Conservation (phyloP, 2,113 vertebrate species). For the Hypanus sabinus region DNA sequence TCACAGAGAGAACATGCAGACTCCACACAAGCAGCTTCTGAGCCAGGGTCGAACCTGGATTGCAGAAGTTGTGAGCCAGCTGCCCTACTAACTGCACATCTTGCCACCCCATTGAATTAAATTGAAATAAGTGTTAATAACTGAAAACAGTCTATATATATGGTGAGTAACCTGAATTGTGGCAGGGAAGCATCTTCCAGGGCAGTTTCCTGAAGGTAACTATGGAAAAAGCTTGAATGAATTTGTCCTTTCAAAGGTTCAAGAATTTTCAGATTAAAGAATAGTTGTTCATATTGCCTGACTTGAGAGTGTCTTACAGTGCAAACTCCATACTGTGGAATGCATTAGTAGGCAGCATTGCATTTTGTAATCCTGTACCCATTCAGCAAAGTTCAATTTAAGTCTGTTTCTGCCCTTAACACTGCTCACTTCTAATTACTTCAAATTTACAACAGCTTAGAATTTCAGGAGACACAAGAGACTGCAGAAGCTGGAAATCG, state of each 20-base stretch:
- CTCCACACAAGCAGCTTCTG: too few relatives aligned
- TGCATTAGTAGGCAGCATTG: too few relatives aligned
- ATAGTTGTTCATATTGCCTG: background rate
- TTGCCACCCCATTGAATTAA: too few relatives aligned
- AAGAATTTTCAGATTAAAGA: background rate
- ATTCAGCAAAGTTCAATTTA: background rate
- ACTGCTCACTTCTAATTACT: background rate
- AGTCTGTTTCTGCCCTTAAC: background rate
- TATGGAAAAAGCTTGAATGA: background rate
- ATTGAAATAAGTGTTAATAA: background rate
- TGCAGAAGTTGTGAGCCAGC: too few relatives aligned
- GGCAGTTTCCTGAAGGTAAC: too few relatives aligned
- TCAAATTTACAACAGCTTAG: background rate
- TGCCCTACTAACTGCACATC: too few relatives aligned
- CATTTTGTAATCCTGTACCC: background rate
- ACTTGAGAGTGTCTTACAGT: too few relatives aligned
- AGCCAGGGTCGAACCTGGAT: too few relatives aligned
- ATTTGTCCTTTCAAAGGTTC: background rate
- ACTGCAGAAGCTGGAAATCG: too few relatives aligned
- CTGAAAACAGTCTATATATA: background rate
- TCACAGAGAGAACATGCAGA: too few relatives aligned
- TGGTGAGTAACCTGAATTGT: background rate
- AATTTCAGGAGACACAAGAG: too few relatives aligned
- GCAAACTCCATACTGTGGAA: too few relatives aligned
- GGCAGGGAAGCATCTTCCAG: background rate